phyloP scores from a whole-genome alignment of 2,113 vertebrate species.

The Oxygymnocypris stewartii region DNA sequence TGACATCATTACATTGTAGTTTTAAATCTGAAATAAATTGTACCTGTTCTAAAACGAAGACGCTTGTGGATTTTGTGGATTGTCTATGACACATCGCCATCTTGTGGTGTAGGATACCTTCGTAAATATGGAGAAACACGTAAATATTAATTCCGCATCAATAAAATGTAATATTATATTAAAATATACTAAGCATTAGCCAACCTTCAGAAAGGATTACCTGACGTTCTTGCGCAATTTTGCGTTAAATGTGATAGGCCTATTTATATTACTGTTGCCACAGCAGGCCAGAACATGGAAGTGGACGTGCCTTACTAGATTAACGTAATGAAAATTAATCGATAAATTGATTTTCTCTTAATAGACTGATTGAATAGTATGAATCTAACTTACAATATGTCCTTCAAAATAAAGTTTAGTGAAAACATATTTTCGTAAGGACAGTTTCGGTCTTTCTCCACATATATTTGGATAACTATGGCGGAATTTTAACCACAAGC shows the following conservation, averaged over 20 bases:
- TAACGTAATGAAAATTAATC: background rate
- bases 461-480: background rate
- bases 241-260: no score
- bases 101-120: conserved; percentile 46
- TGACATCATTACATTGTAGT: background rate
- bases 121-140: background rate
- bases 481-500: background rate
- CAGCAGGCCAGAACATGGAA: background rate
- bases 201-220: background rate
- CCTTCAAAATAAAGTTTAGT: background rate
- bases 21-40: no score
- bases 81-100: conserved; percentile 56
- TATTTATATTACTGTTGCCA: background rate
- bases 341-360: background rate
- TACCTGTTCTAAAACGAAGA: background rate
- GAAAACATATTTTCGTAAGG: background rate
- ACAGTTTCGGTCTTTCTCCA: background rate
- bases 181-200: background rate
- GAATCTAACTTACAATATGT: background rate
- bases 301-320: background rate
- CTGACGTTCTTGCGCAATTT: background rate
- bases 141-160: background rate
- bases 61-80: background rate
- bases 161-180: background rate
- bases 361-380: background rate